A percentile compares a stretch with the other conserved stretches of the same genome.
Evolutionary conservation across 2,113 vertebrate genomes (phyloP).

Genomic region (Rostratula benghalensis): DNA sequence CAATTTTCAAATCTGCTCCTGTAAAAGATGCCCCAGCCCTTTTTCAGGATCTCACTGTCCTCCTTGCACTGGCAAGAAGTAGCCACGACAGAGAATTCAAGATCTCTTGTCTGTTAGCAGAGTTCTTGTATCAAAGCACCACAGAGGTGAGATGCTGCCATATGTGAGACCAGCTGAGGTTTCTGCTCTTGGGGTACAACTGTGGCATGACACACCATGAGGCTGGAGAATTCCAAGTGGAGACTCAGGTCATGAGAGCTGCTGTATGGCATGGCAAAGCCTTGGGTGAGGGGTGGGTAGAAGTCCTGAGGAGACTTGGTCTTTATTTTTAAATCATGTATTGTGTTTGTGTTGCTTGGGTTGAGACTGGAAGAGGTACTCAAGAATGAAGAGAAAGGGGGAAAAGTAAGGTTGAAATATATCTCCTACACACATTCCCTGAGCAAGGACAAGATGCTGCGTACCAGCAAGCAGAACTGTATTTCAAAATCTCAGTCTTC

Average conservation of each 20-base stretch:
- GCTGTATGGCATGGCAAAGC: neutral
- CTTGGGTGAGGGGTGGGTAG: neutral
- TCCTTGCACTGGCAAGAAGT: neutral
- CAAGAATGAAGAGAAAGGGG: neutral
- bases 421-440: neutral
- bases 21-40: neutral
- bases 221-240: neutral
- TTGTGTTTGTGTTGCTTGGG: neutral
- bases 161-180: neutral
- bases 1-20: neutral
- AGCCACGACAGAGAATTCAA: neutral
- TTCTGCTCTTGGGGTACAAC: neutral
- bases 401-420: neutral
- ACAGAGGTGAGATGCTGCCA: neutral
- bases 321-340: neutral
- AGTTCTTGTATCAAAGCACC: neutral
- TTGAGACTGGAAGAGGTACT: neutral
- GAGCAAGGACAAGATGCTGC: neutral
- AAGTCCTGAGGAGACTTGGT: neutral
- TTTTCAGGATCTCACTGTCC: neutral
- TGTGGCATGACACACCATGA: neutral
- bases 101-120: neutral
- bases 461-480: neutral
- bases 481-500: neutral
- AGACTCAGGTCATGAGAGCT: neutral